A percentile compares a stretch with the other conserved stretches of the same genome.
These are phyloP conservation scores for Gasterosteus aculeatus DNA, from an alignment of 2,113 vertebrate species.

Conservation along the genomic window DNA sequence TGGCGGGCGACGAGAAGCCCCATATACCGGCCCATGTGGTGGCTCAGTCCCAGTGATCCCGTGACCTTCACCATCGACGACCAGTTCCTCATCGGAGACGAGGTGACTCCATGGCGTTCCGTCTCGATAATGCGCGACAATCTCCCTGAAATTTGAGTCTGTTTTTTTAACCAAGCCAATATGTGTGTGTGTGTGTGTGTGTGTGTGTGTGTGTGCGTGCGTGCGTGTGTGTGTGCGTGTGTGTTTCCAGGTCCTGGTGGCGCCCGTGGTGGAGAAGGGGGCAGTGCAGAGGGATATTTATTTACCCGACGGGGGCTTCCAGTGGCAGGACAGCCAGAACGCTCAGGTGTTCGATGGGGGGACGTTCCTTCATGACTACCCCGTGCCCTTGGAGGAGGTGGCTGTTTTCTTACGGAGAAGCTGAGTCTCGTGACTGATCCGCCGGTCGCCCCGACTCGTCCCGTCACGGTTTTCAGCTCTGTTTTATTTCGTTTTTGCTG, in stretches of 20 bases:
- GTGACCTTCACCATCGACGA: conserved; percentile 85
- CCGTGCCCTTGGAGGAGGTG: conserved; percentile 83
- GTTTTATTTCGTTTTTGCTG: conserved; percentile 26
- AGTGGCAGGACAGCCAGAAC: conserved; percentile 85
- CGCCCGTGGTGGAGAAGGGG: conserved; percentile 87
- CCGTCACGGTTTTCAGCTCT: conserved; percentile 62
- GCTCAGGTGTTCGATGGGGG: conserved; percentile 87
- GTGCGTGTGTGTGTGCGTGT: too few relatives aligned
- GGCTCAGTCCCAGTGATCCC: conserved; percentile 88
- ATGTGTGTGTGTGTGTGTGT: too few relatives aligned
- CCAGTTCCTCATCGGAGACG: conserved; percentile 91
- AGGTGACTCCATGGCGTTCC: too few relatives aligned
- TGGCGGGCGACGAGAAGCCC: conserved; percentile 82
- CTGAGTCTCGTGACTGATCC: conserved; percentile 65
- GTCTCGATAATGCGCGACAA: too few relatives aligned
- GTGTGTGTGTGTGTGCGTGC: too few relatives aligned
- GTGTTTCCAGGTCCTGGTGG: conserved; percentile 85
- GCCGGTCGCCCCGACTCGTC: conserved; percentile 34
- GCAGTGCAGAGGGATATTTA: conserved; percentile 85
- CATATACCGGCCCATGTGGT: conserved; percentile 89
- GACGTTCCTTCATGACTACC: conserved; percentile 85
- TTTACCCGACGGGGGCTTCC: conserved; percentile 83
- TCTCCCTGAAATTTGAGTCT: too few relatives aligned
- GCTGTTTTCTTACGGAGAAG: conserved; percentile 82
- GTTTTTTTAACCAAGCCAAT: conserved; percentile 18